Percentiles rank a stretch among this genome's conserved stretches.
Evolutionary conservation across 2,113 vertebrate genomes (phyloP).

Genomic region (Leptocoma aspasia): DNA sequence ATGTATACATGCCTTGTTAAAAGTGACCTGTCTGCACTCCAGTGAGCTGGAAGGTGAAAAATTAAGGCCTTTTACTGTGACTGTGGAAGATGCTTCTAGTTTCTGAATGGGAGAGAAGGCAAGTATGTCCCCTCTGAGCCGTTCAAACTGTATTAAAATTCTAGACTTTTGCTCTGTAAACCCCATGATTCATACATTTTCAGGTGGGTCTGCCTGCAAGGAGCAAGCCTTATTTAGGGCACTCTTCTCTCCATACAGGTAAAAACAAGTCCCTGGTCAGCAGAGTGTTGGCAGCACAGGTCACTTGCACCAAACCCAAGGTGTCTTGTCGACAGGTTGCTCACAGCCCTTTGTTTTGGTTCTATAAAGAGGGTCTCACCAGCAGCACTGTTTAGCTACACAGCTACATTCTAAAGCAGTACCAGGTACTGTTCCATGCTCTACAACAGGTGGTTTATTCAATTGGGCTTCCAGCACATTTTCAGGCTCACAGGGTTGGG

Average conservation of each 20-base stretch:
- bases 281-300: background rate
- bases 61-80: background rate
- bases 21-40: background rate
- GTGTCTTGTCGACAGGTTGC: background rate
- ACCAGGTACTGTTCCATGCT: background rate
- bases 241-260: background rate
- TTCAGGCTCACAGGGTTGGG: background rate
- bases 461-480: background rate
- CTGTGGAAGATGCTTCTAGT: background rate
- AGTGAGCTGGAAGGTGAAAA: background rate
- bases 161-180: background rate
- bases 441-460: background rate
- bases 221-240: background rate
- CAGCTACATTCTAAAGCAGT: background rate
- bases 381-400: background rate
- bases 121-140: background rate
- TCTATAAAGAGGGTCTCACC: background rate
- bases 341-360: background rate
- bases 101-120: background rate
- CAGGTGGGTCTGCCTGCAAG: background rate
- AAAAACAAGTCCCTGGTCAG: background rate
- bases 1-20: background rate
- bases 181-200: background rate
- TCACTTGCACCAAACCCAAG: background rate
- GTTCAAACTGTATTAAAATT: background rate